Percentiles rank a stretch among this genome's conserved stretches.
These are phyloP conservation scores for Pristionchus exspectatus DNA, from an alignment of 2,888 invertebrate species.

Conservation along the genomic window DNA sequence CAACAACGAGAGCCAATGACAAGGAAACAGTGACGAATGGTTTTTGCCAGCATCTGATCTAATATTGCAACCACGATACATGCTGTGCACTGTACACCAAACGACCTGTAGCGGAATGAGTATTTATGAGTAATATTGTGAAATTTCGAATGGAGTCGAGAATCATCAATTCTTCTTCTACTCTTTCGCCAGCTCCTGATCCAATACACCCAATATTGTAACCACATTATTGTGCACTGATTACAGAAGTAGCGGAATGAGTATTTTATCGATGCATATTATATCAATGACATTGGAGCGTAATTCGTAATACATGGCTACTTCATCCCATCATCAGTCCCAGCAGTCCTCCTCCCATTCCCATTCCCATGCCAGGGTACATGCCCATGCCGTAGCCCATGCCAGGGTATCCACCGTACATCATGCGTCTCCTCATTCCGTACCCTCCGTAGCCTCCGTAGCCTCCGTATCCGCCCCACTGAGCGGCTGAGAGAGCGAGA, in stretches of 20 bases:
- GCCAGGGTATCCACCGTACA: conserved; percentile 3
- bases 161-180: too few species aligned
- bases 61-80: too few species aligned
- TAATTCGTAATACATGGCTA: not conserved
- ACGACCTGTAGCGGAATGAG: not conserved
- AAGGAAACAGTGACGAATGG: too few species aligned
- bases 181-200: too few species aligned
- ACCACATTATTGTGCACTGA: too few species aligned
- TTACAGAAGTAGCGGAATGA: not conserved
- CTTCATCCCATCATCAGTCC: conserved; percentile 47
- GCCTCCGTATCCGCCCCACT: not conserved
- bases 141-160: too few species aligned
- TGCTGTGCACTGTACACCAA: too few species aligned
- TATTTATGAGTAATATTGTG: too few species aligned
- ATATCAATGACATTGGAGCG: not conserved
- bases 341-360: conserved; percentile 41
- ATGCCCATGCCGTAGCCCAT: conserved; percentile 49
- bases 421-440: conserved; percentile 11
- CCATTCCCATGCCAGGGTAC: conserved; percentile 47
- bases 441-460: conserved; percentile 32
- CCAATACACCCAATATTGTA: not conserved
- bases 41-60: too few species aligned
- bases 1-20: too few species aligned
- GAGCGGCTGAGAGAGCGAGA: conserved; percentile 16
- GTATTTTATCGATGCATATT: conserved; percentile 37